Percentiles rank a stretch among this genome's conserved stretches.
phyloP scores from a whole-genome alignment of 2,888 invertebrate species.

The Nephrotoma guestfalica region DNA sequence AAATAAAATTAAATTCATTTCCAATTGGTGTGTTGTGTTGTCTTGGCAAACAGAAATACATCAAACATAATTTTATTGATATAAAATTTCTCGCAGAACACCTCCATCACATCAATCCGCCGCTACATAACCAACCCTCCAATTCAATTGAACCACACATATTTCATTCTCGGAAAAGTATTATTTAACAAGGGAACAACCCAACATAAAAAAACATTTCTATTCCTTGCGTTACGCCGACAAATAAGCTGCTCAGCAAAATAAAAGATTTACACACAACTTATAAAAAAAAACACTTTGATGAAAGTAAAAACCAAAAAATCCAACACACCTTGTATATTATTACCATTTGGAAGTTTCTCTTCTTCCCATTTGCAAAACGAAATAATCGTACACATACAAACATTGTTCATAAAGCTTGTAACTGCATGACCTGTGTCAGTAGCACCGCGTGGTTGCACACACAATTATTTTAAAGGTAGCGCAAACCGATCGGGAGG shows the following conservation, averaged over 20 bases:
- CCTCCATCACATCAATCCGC: neutral
- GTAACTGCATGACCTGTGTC: too few species aligned
- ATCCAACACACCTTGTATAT: neutral
- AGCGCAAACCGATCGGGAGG: too few species aligned
- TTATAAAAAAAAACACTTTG: neutral
- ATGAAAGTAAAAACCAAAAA: too few species aligned
- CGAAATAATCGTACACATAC: too few species aligned
- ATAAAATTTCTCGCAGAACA: neutral
- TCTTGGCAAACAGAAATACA: neutral
- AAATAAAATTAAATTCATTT: neutral
- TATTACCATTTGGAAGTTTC: neutral
- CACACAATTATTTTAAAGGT: too few species aligned
- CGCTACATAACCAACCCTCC: neutral
- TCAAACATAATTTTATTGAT: neutral
- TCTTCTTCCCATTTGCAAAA: neutral
- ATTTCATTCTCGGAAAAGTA: neutral
- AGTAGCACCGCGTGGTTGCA: too few species aligned
- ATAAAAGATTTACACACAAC: neutral
- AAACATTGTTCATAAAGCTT: too few species aligned
- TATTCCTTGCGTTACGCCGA: neutral
- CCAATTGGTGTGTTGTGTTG: neutral
- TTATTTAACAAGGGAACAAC: neutral
- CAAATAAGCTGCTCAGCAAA: neutral
- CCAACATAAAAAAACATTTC: neutral
- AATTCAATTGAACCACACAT: neutral